Base-by-base conservation (phyloP, 1,140 invertebrate genomes). In the Neuroterus valhalla region DNA sequence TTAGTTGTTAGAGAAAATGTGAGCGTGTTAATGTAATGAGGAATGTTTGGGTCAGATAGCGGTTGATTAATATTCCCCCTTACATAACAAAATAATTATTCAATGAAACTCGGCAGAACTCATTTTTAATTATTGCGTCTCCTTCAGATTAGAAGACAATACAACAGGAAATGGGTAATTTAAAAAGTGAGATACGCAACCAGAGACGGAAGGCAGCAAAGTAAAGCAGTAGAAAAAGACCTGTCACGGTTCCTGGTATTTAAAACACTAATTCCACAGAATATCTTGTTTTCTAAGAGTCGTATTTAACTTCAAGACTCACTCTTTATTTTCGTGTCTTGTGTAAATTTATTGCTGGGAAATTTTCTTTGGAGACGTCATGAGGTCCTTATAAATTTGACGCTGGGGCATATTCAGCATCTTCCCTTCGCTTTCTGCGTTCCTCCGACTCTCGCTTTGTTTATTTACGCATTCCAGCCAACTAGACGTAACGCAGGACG, bases 391-490 rank as follows among this genome's bases (percentile, higher is more conserved):
- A 78, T 46, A 72, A 79, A 76, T 75, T 77, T 76, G 72, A 62
- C 52, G 71, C 46, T 71, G 21, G 55, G 62, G 66, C 31, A 38
- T 38, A 78, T 75, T 72, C 75, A 77, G 70, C 81, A 75, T 81
- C 81, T 75, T 74, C 80, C 76, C 68, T 74, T 45, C 72, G 21
- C 74, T 70, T 72, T 70, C 75, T 48, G 31, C 31, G 31, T 66
- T 76, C 75, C 75, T 79, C 77, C 66, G 78, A 70, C 75, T 70
- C 72, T 75, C 72, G 74, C 73, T 76, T 81, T 89, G 88, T 89
- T 88, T 90, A 89, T 90, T 90, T 90, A 89, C 80, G 78, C 84
- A 89, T 89, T 83, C 88, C 86, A 81, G 76, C 81, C 79, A 77
- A 77, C 77, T 80, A 79, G 84, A 88, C 81, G 88, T 87, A 87